phyloP scores from a whole-genome alignment of 2,797 vertebrate species.

The Lemur catta region DNA sequence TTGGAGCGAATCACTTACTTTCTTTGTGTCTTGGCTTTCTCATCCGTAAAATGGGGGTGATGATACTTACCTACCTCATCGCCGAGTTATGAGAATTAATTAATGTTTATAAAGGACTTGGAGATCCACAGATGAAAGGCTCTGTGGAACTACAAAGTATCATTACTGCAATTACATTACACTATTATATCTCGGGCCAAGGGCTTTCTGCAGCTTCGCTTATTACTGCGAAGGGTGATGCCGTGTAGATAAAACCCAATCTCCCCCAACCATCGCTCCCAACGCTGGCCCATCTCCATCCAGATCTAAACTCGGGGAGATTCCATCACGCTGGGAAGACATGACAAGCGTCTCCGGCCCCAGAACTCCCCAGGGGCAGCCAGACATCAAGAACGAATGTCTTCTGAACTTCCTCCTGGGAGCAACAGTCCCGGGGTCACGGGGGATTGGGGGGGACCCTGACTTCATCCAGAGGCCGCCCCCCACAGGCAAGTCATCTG shows the following conservation, averaged over 20 bases:
- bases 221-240: constrained; percentile 73
- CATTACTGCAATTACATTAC: constrained; percentile 73
- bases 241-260: constrained; percentile 69
- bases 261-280: constrained; percentile 54
- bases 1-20: constrained; percentile 25
- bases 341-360: constrained; percentile 49
- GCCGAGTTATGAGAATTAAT: constrained; percentile 74
- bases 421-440: background rate
- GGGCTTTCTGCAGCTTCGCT: constrained; percentile 72
- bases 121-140: constrained; percentile 73
- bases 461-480: background rate
- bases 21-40: constrained; percentile 21
- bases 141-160: constrained; percentile 57
- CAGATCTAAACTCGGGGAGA: constrained; percentile 49
- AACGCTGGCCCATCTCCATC: constrained; percentile 33
- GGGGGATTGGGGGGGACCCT: background rate
- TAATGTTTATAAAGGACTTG: constrained; percentile 75
- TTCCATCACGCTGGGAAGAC: constrained; percentile 64
- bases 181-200: constrained; percentile 72
- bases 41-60: constrained; percentile 35
- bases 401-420: background rate
- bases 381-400: background rate
- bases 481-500: background rate
- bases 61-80: constrained; percentile 79
- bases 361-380: constrained; percentile 1